These are phyloP conservation scores for Autographa gamma DNA, from an alignment of 2,888 invertebrate species.

Conservation along the genomic window DNA sequence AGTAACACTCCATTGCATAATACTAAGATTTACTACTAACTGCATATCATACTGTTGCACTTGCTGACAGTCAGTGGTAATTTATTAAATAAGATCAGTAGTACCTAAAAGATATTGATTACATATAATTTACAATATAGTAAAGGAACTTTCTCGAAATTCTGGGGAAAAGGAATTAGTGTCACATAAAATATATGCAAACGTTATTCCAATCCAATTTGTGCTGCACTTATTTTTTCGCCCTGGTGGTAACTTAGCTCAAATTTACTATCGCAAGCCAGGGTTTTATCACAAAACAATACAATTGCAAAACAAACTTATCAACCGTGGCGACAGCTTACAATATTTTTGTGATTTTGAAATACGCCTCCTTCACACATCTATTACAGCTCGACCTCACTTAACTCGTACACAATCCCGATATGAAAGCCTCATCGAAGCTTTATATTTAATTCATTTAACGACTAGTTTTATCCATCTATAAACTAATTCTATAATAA, in stretches of 20 bases:
- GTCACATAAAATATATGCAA: slow-evolving; percentile 13
- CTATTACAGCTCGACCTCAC: slow-evolving; percentile 19
- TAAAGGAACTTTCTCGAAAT: slow-evolving; percentile 47
- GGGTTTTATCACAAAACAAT: slow-evolving; percentile 23
- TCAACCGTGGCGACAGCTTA: slow-evolving; percentile 24
- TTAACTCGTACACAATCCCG: slow-evolving; percentile 50
- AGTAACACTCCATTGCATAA: slow-evolving; percentile 44
- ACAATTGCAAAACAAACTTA: slow-evolving; percentile 21
- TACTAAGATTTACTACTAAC: slow-evolving; percentile 20
- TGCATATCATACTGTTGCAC: slow-evolving; percentile 23
- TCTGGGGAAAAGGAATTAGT: slow-evolving; percentile 16
- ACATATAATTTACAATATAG: slow-evolving; percentile 43
- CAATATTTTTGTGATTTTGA: slow-evolving; percentile 18
- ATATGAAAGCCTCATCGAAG: slow-evolving; percentile 75
- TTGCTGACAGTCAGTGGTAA: slow-evolving; percentile 11
- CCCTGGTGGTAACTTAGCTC: slow-evolving; percentile 29
- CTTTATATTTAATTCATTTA: slow-evolving; percentile 62
- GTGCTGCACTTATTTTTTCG: slow-evolving; percentile 32
- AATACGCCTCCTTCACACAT: slow-evolving; percentile 17
- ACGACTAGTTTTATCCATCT: slow-evolving; percentile 73
- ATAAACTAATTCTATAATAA: slow-evolving; percentile 71
- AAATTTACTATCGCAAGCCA: slow-evolving; percentile 33
- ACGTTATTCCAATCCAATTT: slow-evolving; percentile 27
- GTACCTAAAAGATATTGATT: slow-evolving; percentile 26
- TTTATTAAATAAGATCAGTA: slow-evolving; percentile 34